A percentile compares a stretch with the other conserved stretches of the same genome.
Evolutionary conservation across 2,113 vertebrate species (phyloP).

Genomic region (Oncorhynchus mykiss): DNA sequence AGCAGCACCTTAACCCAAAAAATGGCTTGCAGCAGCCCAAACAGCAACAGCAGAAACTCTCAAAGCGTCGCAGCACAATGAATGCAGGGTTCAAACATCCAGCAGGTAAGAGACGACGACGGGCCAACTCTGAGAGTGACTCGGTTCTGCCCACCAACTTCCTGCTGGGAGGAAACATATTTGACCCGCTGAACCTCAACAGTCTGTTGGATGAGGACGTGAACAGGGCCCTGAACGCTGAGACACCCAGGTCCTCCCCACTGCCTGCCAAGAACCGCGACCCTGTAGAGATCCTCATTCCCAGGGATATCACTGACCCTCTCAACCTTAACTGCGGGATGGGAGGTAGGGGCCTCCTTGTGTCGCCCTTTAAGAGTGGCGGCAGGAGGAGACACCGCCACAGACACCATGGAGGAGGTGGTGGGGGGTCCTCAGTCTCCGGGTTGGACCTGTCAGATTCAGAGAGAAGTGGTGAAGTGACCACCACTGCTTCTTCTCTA

Average conservation of each 20-base stretch:
- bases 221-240: constrained; percentile 86
- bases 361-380: constrained; percentile 79
- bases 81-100: constrained; percentile 82
- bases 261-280: constrained; percentile 84
- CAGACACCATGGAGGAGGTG: constrained; percentile 72
- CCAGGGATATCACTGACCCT: constrained; percentile 91
- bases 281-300: constrained; percentile 92
- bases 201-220: constrained; percentile 92
- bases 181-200: constrained; percentile 92
- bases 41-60: constrained; percentile 72
- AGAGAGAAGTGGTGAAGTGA: constrained; percentile 61
- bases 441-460: constrained; percentile 50
- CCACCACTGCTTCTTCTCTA: constrained; percentile 26
- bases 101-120: constrained; percentile 80
- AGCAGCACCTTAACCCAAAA: constrained; percentile 61
- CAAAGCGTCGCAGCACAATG: constrained; percentile 84
- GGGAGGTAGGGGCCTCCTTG: constrained; percentile 71
- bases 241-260: constrained; percentile 92
- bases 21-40: constrained; percentile 78
- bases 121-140: constrained; percentile 87
- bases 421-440: constrained; percentile 52
- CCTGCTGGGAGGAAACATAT: constrained; percentile 90
- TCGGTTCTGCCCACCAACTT: constrained; percentile 89
- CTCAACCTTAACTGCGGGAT: constrained; percentile 85
- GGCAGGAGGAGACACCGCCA: constrained; percentile 82